Base-by-base conservation (phyloP, 2,888 invertebrate genomes). In the Oxycera nigricornis region DNA sequence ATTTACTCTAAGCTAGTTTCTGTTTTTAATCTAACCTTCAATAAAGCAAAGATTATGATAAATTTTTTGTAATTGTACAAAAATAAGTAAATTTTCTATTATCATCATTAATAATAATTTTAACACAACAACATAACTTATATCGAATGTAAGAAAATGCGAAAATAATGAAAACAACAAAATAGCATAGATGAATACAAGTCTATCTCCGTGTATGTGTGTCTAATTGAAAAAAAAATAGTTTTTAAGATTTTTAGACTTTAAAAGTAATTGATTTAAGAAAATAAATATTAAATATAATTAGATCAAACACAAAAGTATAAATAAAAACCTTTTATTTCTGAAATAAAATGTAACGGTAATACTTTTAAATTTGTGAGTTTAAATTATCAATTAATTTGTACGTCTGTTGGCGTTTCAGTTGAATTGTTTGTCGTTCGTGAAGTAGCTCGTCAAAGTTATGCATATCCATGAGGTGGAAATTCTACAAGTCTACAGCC, bases 231-330 rank as follows among this genome's bases (percentile, higher is more conserved):
- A 26, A 41, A 31, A n/a, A 28, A 41, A 41, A 41, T 24, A 65
- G 9, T 11, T 70, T n/a, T 30, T 70, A 70, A 70, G 55, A 31
- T 31, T 70, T 70, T 70, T 70, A 70, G 70, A 70, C 31, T 70
- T 30, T 70, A 70, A 55, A 30, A 20, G 11, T 30, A 61, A 61
- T n/a, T n/a, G n/a, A 26, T 14, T 26, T 57, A 57, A 17, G 11
- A n/a, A 22, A 41, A 65, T 41, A 39, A 61, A 65, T 35, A 24
- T 24, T 6, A 22, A 41, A 41, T 65, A 24, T 65, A 41, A 35
- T 41, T 65, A 65, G 41, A 61, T 17, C 9, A 41, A 65, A 41
- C 65, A 65, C 39, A 65, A 65, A 41, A 2, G 20, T 31, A 41
- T 39, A 22, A 31, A 30, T 61, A 31, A n/a, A n/a, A 65, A 65